Evolutionary conservation across 1,140 invertebrate species (phyloP), one percentile per base, ranked within the genome.

Genomic region (Scaptomyza graminum): DNA sequence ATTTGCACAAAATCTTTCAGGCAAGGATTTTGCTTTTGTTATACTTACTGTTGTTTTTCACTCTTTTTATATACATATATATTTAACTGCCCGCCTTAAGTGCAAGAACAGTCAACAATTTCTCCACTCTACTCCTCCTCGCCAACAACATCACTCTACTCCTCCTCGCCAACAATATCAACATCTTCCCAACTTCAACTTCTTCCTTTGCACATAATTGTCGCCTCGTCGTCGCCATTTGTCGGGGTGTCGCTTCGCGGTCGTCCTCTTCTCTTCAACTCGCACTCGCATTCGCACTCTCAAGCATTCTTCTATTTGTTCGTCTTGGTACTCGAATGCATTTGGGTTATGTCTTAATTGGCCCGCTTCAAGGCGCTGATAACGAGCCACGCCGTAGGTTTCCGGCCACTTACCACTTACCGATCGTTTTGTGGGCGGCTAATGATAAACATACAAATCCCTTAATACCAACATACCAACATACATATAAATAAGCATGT

Each of bases 311-410:
- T 18, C 12, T 51, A 61, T 70, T 70, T 55, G 59, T 41, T 46
- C 47, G 39, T 37, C 15, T 55, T 55, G 34, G 44, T 41, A 49
- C 59, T 74, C 64, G 63, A 57, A 79, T 90, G 63, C 61, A 79
- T 90, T 90, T 77, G 72, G 87, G 83, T 90, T 90, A 82, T 76
- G 68, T 75, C 85, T 82, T 90, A 90, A 90, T 90, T 90, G 85
- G 76, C 79, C 68, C 61, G 66, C 57, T 60, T 60, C 44, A 39
- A 61, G 70, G 55, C 63, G 50, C 37, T 68, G 25, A 51, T 60
- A 65, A 59, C 47, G 49, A 65, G 67, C 25, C 18, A 9, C 25
- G 28, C 28, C 8, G 11, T 12, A 13, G 7, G 68, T 7, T n/a
- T 65, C 22, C 15, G 43, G 15, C 22, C 37, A 3, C 18, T n/a